Base-by-base conservation (phyloP, 2,888 invertebrate species). In the Meiosimyza platycephala region DNA sequence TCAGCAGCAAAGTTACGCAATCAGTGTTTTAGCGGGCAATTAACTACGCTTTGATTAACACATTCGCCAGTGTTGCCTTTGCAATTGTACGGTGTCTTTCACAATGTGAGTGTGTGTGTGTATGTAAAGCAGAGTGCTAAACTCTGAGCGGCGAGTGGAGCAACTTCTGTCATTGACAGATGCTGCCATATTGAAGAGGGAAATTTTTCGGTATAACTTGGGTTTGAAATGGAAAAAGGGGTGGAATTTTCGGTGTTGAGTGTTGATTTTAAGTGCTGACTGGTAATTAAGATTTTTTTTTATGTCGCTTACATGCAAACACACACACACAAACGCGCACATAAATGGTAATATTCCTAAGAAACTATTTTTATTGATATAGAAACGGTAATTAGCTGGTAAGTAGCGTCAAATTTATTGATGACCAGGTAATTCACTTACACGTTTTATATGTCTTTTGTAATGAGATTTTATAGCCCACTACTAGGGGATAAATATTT, bases 11-110 rank as follows among this genome's bases (percentile, higher is more conserved):
- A 66, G 51, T 66, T 48, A 72, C 65, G 68, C 63, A 72, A 72
- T 72, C 72, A 72, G 60, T 73, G 79, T 77, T 79, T 80, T 79
- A 73, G 76, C 76, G 78, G 79, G 79, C 82, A 83, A 83, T 83
- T 82, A 82, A 81, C 79, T 79, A 80, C 79, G 82, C 82, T 83
- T 83, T 82, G 83, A 82, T 82, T 83, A 83, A 82, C 83, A 81
- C 82, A 80, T 80, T 81, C 78, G 81, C 78, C 77, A 78, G 71
- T 73, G 69, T 51, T 51, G 64, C 48, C 50, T 15, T 12, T 64
- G 50, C 22, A 9, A 40, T 33, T 33, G 11, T 33, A 7, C 28
- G 33, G 28, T 33, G 16, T 48, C 51, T 48, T 63, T 50, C 47
- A n/a, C 47, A 48, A 11, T 63, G 18, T 2, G 48, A 40, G 18